Percentiles rank a stretch among this genome's conserved stretches.
These are phyloP conservation scores for Choristoneura fumiferana DNA, from an alignment of 1,140 invertebrate genomes.

Conservation along the genomic window DNA sequence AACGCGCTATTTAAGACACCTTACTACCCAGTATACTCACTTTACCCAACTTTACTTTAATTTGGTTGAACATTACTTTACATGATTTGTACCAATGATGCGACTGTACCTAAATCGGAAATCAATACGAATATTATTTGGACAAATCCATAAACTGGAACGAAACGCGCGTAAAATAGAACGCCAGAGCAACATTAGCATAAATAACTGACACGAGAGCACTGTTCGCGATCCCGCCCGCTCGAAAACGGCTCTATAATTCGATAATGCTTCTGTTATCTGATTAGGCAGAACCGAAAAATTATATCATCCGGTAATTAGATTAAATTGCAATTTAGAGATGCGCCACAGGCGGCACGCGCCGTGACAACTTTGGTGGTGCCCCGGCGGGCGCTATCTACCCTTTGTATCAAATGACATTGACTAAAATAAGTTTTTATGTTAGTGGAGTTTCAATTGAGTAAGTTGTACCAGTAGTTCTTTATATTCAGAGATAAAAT, in stretches of 20 bases:
- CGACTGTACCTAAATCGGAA: too few species aligned
- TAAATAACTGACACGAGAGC: constrained; percentile 36
- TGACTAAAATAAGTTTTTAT: too few species aligned
- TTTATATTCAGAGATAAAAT: too few species aligned
- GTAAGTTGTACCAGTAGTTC: too few species aligned
- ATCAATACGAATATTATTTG: not conserved
- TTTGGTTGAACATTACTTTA: too few species aligned
- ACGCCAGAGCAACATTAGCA: constrained; percentile 25
- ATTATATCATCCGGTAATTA: constrained; percentile 75
- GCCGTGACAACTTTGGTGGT: constrained; percentile 12
- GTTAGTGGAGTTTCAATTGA: too few species aligned
- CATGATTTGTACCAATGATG: too few species aligned
- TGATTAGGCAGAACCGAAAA: constrained; percentile 74
- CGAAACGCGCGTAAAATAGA: constrained; percentile 33
- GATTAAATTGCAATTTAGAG: constrained; percentile 77
- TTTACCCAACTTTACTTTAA: too few species aligned
- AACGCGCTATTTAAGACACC: too few species aligned
- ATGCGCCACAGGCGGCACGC: constrained; percentile 60
- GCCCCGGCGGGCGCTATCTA: constrained; percentile 3
- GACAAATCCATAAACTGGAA: constrained; percentile 20
- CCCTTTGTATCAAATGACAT: constrained; percentile 12
- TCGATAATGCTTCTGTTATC: constrained; percentile 69
- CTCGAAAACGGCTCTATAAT: constrained; percentile 57
- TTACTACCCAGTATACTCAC: too few species aligned
- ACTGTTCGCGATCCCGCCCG: constrained; percentile 46